Evolutionary conservation across 2,888 invertebrate species (phyloP).

Genomic region (Drosophila demipolita): DNA sequence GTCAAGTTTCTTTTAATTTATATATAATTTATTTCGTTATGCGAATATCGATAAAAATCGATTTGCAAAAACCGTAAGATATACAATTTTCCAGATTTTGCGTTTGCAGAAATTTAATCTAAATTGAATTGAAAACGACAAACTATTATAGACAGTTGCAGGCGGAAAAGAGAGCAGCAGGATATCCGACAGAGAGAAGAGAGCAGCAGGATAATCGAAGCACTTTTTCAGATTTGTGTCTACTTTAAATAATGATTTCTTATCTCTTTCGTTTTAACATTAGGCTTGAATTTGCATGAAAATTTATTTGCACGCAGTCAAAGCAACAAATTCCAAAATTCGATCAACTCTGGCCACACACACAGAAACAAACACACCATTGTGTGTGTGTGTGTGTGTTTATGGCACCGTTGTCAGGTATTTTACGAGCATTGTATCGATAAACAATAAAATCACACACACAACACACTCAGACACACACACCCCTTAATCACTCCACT

Average conservation of each 20-base stretch:
- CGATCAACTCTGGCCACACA: slow-evolving; percentile 22
- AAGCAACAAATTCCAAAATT: background rate
- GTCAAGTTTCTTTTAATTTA: background rate
- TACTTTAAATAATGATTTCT: background rate
- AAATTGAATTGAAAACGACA: background rate
- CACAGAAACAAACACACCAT: slow-evolving; percentile 28
- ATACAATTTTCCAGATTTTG: background rate
- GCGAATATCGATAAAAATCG: background rate
- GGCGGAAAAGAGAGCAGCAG: background rate
- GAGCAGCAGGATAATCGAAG: background rate
- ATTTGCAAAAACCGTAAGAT: rapidly evolving
- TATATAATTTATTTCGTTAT: background rate
- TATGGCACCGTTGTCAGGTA: slow-evolving; percentile 56
- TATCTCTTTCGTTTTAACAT: background rate
- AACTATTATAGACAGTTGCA: background rate
- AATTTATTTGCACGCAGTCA: slow-evolving; percentile 4
- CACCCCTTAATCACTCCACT: slow-evolving; percentile 18
- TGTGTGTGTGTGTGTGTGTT: slow-evolving; percentile 17
- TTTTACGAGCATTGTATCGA: slow-evolving; percentile 74
- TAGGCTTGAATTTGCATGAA: background rate
- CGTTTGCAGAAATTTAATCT: background rate
- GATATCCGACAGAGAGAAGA: background rate
- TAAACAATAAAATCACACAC: slow-evolving; percentile 72
- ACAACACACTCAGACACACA: slow-evolving; percentile 3
- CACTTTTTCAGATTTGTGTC: background rate